These are phyloP conservation scores for Cyclura pinguis DNA, from an alignment of 2,797 vertebrate species.

Conservation along the genomic window DNA sequence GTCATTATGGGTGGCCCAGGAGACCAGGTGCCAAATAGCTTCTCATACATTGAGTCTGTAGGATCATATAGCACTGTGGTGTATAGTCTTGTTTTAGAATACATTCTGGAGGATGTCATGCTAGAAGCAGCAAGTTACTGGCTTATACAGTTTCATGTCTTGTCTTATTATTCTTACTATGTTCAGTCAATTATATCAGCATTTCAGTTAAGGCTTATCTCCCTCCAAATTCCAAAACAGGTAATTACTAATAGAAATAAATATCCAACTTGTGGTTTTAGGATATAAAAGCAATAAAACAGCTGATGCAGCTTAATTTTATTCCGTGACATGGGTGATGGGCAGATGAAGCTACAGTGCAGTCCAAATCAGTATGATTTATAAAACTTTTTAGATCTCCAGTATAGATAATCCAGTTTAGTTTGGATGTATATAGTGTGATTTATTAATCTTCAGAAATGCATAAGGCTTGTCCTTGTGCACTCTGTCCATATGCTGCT, in stretches of 20 bases:
- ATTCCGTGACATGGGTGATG: not conserved
- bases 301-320: not conserved
- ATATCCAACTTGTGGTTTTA: not conserved
- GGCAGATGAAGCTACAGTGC: not conserved
- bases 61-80: not conserved
- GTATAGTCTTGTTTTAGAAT: not conserved
- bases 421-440: not conserved
- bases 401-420: not conserved
- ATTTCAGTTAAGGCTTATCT: not conserved
- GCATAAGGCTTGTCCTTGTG: not conserved
- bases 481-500: not conserved
- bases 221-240: not conserved
- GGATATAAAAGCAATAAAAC: not conserved
- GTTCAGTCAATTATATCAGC: too few relatives aligned
- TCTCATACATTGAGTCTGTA: not conserved
- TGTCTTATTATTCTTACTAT: fast-evolving
- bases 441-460: not conserved
- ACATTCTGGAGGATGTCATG: not conserved
- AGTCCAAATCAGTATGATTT: not conserved
- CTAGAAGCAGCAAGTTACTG: not conserved
- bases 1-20: not conserved
- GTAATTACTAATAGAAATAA: not conserved
- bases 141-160: not conserved
- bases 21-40: not conserved
- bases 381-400: not conserved